Evolutionary conservation across 2,888 invertebrate species (phyloP), one percentile per base, ranked within the genome.

Genomic region (Sesia apiformis): DNA sequence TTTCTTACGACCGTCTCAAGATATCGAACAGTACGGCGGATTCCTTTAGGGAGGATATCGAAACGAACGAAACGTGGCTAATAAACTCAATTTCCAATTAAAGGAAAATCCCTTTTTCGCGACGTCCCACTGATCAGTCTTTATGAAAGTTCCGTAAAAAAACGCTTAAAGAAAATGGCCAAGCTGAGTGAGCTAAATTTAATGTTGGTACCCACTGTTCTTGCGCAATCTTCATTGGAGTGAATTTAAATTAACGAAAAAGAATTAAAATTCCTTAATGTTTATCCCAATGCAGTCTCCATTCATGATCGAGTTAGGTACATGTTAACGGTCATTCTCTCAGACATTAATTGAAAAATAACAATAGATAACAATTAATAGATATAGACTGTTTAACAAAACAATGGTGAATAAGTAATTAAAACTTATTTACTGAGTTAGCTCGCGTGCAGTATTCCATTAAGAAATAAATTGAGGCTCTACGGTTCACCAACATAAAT

Each of bases 371-470:
- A 8, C 5, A 46, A 46, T 46, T 46, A 46, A 23, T 8, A 23
- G 8, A 46, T 43, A 8, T 43, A 8, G 46, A 7, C n/a, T 46
- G 3, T 46, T 23, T 8, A 23, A 46, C 46, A 46, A 46, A 23
- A 8, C 46, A n/a, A 23, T 46, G n/a, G 7, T 74, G 76, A 78
- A 77, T 78, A 77, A 78, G 78, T 74, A 76, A 78, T 78, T 78
- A 77, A 78, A 78, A 78, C 73, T 78, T 77, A 78, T 76, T 75
- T 74, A 70, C 74, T 77, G 73, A 70, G 69, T 66, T 61, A 57
- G 75, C 71, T 78, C 72, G 78, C 77, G 78, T 78, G 78, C 71
- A 52, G 66, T 67, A 67, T 67, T 67, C 71, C 57, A 60, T 60
- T 60, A 60, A 54, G 64, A 67, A 66, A 67, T 70, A 69, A 75